A percentile compares a stretch with the other conserved stretches of the same genome.
Conservation (phyloP, 2,113 vertebrate genomes). For the Zosterops pallidus region DNA sequence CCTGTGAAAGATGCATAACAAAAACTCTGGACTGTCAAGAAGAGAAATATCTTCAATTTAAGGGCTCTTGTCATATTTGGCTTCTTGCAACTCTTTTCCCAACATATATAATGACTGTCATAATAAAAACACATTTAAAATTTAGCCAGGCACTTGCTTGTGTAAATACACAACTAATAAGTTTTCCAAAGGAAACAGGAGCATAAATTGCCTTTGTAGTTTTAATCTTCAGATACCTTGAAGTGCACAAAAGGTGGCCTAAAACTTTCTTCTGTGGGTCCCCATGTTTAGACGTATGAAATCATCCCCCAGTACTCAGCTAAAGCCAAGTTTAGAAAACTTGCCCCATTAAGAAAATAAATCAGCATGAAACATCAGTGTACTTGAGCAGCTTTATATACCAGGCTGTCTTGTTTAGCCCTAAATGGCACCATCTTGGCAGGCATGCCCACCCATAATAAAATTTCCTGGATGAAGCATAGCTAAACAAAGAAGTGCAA, state of each 20-base stretch:
- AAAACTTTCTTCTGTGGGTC: not conserved
- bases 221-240: not conserved
- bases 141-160: not conserved
- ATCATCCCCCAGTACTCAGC: not conserved
- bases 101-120: not conserved
- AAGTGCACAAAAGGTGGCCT: not conserved
- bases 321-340: constrained; percentile 8
- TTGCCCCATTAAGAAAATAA: not conserved
- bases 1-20: not conserved
- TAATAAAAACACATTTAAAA: not conserved
- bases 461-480: not conserved
- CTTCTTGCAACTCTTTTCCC: not conserved
- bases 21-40: not conserved
- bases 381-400: not conserved
- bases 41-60: not conserved
- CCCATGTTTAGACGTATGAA: not conserved
- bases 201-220: not conserved
- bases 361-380: not conserved
- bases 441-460: not conserved
- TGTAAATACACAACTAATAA: not conserved
- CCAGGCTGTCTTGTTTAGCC: not conserved
- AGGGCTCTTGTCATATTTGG: not conserved
- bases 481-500: constrained; percentile 1
- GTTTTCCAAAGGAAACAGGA: not conserved
- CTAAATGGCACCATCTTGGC: constrained; percentile 24